These are phyloP conservation scores for Drosophila ambigua DNA, from an alignment of 1,140 invertebrate genomes.

Conservation along the genomic window DNA sequence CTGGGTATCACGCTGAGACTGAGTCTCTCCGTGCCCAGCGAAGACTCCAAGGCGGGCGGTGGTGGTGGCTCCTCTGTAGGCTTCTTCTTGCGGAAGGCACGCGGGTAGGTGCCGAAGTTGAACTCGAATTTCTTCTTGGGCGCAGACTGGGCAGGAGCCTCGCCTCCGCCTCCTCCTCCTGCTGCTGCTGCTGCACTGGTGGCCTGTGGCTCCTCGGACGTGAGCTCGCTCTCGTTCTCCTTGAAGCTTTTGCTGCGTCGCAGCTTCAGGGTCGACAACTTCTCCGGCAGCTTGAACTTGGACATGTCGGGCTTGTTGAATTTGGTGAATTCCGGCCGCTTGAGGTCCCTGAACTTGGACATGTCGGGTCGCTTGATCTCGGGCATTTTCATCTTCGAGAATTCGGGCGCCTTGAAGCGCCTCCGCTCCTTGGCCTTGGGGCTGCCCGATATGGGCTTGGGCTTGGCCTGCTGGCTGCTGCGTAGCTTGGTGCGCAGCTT, in stretches of 20 bases:
- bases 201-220: slow-evolving; percentile 40
- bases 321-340: slow-evolving; percentile 81
- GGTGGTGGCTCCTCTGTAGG: slow-evolving; percentile 83
- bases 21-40: slow-evolving; percentile 75
- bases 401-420: slow-evolving; percentile 77
- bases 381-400: slow-evolving; percentile 85
- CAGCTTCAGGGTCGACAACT: slow-evolving; percentile 77
- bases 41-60: slow-evolving; percentile 52
- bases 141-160: slow-evolving; percentile 67
- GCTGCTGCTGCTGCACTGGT: slow-evolving; percentile 22
- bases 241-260: slow-evolving; percentile 81
- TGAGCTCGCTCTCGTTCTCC: slow-evolving; percentile 61
- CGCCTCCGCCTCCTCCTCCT: slow-evolving; percentile 9
- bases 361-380: slow-evolving; percentile 87
- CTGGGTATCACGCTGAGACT: slow-evolving; percentile 79
- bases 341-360: slow-evolving; percentile 85
- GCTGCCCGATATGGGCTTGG: slow-evolving; percentile 79
- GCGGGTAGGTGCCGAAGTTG: slow-evolving; percentile 90
- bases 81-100: slow-evolving; percentile 88
- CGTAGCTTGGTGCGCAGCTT: slow-evolving; percentile 87
- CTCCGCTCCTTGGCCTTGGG: slow-evolving; percentile 80
- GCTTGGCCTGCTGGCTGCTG: slow-evolving; percentile 78
- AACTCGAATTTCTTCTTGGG: slow-evolving; percentile 87
- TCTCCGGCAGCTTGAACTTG: slow-evolving; percentile 87
- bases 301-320: slow-evolving; percentile 85